phyloP scores from a whole-genome alignment of 2,888 invertebrate species.

The Dichetophora obliterata region DNA sequence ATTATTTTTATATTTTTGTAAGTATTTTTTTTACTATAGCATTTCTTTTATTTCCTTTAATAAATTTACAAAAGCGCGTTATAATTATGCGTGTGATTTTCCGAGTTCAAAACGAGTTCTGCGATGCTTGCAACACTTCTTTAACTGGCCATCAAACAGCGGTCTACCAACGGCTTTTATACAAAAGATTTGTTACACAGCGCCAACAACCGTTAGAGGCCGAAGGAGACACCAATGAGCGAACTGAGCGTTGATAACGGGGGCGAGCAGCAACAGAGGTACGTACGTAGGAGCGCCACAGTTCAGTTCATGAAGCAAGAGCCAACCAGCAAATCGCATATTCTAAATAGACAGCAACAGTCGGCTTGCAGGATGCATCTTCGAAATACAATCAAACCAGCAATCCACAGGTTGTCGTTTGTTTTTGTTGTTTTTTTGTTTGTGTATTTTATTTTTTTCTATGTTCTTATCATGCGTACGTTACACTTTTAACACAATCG shows the following conservation, averaged over 20 bases:
- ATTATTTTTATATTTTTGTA: not conserved
- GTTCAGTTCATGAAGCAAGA: constrained; percentile 11
- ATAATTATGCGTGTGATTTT: not conserved
- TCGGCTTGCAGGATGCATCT: constrained; percentile 30
- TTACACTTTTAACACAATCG: constrained; percentile 32
- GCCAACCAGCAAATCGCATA: not conserved
- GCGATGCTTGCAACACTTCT: constrained; percentile 35
- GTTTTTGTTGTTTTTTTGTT: constrained; percentile 12
- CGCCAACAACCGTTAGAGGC: constrained; percentile 42
- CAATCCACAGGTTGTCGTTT: constrained; percentile 28
- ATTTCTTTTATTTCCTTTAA: not conserved
- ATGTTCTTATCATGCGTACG: constrained; percentile 32
- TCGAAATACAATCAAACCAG: not conserved
- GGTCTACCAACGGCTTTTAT: constrained; percentile 62
- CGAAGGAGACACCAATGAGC: constrained; percentile 40
- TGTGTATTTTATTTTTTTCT: not conserved
- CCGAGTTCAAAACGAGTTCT: not conserved
- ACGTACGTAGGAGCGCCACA: not conserved
- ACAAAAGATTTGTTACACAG: constrained; percentile 38
- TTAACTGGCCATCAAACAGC: constrained; percentile 57
- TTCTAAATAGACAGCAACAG: not conserved
- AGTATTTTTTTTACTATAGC: not conserved
- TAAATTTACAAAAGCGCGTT: not conserved
- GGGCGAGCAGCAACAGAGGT: not conserved
- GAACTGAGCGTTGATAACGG: not conserved